Conservation (phyloP, 2,797 vertebrate species). For the Sebastes reedi region DNA sequence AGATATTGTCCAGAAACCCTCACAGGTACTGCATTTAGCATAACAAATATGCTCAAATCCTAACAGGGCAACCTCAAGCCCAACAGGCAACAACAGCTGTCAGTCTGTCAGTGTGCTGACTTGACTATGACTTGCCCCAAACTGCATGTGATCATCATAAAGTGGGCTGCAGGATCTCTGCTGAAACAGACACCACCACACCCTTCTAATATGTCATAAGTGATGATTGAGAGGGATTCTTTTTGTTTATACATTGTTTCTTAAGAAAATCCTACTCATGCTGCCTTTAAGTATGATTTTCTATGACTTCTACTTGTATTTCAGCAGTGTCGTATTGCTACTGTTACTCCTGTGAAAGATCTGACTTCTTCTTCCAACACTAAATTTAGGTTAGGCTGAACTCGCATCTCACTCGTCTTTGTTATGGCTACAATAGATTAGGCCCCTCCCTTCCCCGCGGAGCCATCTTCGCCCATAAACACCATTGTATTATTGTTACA, state of each 20-base stretch:
- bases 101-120: too few relatives aligned
- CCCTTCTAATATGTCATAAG: not conserved
- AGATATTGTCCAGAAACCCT: too few relatives aligned
- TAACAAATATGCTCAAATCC: too few relatives aligned
- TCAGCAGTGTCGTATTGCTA: not conserved
- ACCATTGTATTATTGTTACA: not conserved
- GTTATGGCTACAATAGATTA: not conserved
- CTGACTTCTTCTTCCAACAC: not conserved
- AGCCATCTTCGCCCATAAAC: not conserved
- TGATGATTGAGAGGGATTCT: not conserved
- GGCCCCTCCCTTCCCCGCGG: not conserved
- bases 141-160: not conserved
- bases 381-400: not conserved
- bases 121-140: not conserved
- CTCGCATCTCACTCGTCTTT: not conserved
- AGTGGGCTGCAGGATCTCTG: not conserved
- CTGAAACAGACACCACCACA: not conserved
- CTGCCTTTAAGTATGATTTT: not conserved
- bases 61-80: too few relatives aligned
- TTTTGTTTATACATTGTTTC: not conserved
- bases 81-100: too few relatives aligned
- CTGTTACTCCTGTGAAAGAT: not conserved
- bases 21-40: too few relatives aligned
- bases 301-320: not conserved
- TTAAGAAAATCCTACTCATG: too few relatives aligned